Evolutionary conservation across 2,888 invertebrate genomes (phyloP).

Genomic region (Andrena bicolor): DNA sequence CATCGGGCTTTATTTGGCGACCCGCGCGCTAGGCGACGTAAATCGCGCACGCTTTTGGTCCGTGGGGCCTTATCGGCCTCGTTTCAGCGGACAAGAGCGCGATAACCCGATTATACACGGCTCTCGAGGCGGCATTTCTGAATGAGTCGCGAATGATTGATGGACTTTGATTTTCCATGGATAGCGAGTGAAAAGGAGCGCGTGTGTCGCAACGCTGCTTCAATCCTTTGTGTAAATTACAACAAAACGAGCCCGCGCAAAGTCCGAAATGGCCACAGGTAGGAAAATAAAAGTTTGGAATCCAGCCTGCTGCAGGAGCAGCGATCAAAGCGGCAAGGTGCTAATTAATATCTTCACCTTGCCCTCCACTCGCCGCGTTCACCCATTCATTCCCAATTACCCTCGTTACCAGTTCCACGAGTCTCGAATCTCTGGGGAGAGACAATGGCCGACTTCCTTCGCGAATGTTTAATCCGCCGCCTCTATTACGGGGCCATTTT

Average conservation of each 20-base stretch:
- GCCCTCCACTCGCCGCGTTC: neutral
- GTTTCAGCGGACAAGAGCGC: constrained; percentile 5
- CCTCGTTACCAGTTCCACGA: constrained; percentile 18
- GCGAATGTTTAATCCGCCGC: neutral
- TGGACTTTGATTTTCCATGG: neutral
- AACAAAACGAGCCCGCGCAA: neutral
- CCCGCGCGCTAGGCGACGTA: constrained; percentile 3
- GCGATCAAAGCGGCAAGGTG: constrained; percentile 4
- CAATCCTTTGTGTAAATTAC: neutral
- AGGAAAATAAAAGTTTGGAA: neutral
- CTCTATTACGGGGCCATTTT: neutral
- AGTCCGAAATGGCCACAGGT: neutral
- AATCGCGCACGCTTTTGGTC: constrained; percentile 13
- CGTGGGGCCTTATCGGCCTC: constrained; percentile 1
- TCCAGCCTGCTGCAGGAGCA: neutral
- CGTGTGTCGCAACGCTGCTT: neutral
- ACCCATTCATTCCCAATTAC: constrained; percentile 23
- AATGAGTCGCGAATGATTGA: constrained; percentile 1
- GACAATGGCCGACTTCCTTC: constrained; percentile 13
- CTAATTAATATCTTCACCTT: constrained; percentile 11
- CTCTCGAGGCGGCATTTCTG: constrained; percentile 1
- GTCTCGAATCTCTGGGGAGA: neutral
- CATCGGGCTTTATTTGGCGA: constrained; percentile 26
- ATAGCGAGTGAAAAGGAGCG: neutral
- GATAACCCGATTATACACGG: constrained; percentile 5